These are phyloP conservation scores for Cyprinodon diabolis DNA, from an alignment of 2,797 vertebrate species.

Conservation along the genomic window DNA sequence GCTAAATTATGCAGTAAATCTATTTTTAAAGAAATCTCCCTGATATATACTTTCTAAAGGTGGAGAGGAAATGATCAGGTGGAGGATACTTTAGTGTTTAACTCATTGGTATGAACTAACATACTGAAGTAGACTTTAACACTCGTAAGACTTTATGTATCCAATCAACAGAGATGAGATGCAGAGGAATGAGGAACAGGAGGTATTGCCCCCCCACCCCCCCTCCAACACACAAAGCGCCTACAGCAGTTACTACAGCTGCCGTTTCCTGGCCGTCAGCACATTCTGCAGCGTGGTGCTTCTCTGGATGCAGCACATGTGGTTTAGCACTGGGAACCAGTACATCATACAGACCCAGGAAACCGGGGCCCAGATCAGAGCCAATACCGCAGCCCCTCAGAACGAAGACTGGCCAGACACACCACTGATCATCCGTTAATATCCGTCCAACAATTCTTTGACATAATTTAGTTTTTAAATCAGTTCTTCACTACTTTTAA, in stretches of 20 bases:
- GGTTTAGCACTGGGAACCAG: slow-evolving; percentile 18
- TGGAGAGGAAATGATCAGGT: neutral
- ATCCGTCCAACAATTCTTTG: neutral
- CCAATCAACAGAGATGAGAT: slow-evolving; percentile 45
- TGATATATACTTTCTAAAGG: neutral
- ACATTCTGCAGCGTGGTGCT: slow-evolving; percentile 68
- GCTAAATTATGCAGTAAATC: neutral
- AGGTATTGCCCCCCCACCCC: slow-evolving; percentile 32
- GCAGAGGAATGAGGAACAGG: slow-evolving; percentile 34
- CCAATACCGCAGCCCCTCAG: neutral
- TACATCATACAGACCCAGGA: slow-evolving; percentile 21
- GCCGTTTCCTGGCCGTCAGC: slow-evolving; percentile 64
- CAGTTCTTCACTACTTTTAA: neutral
- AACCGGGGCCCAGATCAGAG: neutral
- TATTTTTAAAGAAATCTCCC: neutral
- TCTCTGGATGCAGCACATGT: slow-evolving; percentile 68
- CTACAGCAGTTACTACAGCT: slow-evolving; percentile 45
- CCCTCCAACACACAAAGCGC: slow-evolving; percentile 57
- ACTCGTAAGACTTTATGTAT: slow-evolving; percentile 23
- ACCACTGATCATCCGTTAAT: slow-evolving; percentile 1
- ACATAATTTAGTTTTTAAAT: neutral
- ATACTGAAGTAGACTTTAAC: slow-evolving; percentile 13
- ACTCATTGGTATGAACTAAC: neutral
- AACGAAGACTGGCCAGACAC: neutral
- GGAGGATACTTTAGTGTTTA: neutral